Evolutionary conservation across 1,140 invertebrate species (phyloP), one percentile per base, ranked within the genome.

Genomic region (Leptinotarsa undecemlineata): DNA sequence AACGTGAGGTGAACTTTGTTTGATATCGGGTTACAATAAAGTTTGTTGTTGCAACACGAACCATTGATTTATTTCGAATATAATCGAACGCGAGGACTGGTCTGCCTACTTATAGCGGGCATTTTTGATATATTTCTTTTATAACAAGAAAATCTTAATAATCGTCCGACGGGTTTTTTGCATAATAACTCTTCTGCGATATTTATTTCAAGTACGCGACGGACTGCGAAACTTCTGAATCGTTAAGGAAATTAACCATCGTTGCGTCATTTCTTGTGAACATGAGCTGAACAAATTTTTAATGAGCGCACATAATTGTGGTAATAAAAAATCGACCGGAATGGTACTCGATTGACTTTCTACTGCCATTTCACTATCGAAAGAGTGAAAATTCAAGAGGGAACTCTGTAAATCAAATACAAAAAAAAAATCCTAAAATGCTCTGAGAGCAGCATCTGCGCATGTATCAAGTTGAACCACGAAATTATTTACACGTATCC

Each of bases 41-140:
- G 17, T 64, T 64, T 64, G 63, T 64, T 19, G 63, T 64, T 64
- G 26, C 63, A 64, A 64, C 63, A 64, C 63, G 26, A 33, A 64
- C 63, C 63, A 64, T 33, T 64, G 63, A 64, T 64, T 64, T 64
- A 64, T 64, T 64, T 64, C 63, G 63, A 64, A 21, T 20, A 64
- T 64, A 64, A 64, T 64, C 63, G 63, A 64, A 64, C 63, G 6
- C 63, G 63, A 64, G 14, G 63, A 64, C 63, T 64, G 63, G 63
- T 64, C 26, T 33, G 63, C 63, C 63, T 64, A 64, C 63, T 64
- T 64, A 64, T 64, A 19, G 21, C 20, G 11, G 4, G 26, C 26
- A 64, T 64, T 64, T 64, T 64, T 64, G 63, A 64, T 64, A 64
- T 64, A 64, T 64, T 64, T 64, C 63, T 64, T 64, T 64, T 64